Conservation (phyloP, 2,888 invertebrate species). For the Sinohyriopsis cumingii region DNA sequence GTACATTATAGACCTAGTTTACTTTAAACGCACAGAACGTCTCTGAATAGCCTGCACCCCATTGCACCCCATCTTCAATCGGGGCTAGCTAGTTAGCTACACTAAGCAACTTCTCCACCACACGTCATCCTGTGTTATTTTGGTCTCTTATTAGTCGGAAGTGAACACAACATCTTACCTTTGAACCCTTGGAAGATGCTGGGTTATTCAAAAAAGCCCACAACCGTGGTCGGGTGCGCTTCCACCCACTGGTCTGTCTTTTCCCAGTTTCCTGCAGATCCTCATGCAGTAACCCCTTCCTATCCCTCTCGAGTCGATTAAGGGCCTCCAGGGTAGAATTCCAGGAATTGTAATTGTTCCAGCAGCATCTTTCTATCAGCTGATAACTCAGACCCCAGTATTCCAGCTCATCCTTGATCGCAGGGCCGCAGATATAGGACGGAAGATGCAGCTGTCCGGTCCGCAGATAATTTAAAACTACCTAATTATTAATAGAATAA, state of each 20-base stretch:
- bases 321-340: slow-evolving; percentile 51
- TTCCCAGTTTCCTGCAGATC: slow-evolving; percentile 3
- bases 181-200: slow-evolving; percentile 39
- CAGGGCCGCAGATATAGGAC: slow-evolving; percentile 47
- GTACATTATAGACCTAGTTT: no score
- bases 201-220: slow-evolving; percentile 55
- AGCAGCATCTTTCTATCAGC: slow-evolving; percentile 49
- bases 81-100: no score
- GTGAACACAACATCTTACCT: slow-evolving; percentile 29
- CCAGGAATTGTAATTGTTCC: slow-evolving; percentile 58
- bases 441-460: slow-evolving; percentile 52
- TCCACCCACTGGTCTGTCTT: slow-evolving; percentile 17
- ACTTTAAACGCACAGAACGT: no score
- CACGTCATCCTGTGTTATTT: no score
- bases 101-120: no score
- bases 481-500: slow-evolving; percentile 10
- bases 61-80: no score
- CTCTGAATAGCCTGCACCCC: no score
- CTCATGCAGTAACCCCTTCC: slow-evolving; percentile 28
- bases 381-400: slow-evolving; percentile 24
- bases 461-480: slow-evolving; percentile 45
- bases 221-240: slow-evolving; percentile 17
- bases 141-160: no score
- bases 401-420: slow-evolving; percentile 47
- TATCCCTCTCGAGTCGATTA: slow-evolving; percentile 35